phyloP scores from a whole-genome alignment of 2,797 vertebrate species.

The Gila robusta region DNA sequence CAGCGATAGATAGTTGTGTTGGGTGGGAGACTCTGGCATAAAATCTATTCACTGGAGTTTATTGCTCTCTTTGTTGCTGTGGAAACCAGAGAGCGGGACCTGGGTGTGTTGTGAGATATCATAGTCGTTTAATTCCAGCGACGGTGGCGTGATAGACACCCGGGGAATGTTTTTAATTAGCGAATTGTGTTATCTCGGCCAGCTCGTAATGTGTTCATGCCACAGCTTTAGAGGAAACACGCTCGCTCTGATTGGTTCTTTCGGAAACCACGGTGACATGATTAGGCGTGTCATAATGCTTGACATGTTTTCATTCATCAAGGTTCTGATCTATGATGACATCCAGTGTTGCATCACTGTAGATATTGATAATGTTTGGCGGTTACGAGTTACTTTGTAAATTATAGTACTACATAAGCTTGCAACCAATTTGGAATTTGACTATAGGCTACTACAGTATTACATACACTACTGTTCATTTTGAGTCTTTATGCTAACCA shows the following conservation, averaged over 20 bases:
- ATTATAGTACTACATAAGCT: background rate
- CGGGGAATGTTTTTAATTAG: conserved; percentile 57
- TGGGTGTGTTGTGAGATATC: conserved; percentile 51
- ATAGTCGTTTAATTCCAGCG: conserved; percentile 55
- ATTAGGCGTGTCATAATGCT: background rate
- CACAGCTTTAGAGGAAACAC: background rate
- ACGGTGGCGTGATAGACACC: conserved; percentile 35
- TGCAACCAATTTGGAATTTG: background rate
- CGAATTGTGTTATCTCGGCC: conserved; percentile 28
- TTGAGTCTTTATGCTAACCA: background rate
- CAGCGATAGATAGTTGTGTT: conserved; percentile 44
- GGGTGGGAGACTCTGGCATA: conserved; percentile 58
- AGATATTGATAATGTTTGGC: background rate
- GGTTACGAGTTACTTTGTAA: background rate
- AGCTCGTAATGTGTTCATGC: conserved; percentile 36
- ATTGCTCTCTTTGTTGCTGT: conserved; percentile 78
- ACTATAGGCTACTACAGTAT: too few species aligned
- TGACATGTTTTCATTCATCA: background rate
- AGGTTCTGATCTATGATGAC: background rate
- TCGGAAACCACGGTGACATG: background rate
- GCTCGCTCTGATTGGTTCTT: conserved; percentile 1
- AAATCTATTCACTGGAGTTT: conserved; percentile 67
- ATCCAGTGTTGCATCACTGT: background rate
- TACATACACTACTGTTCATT: background rate
- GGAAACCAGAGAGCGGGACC: conserved; percentile 71